Evolutionary conservation across 1,140 invertebrate species (phyloP), one percentile per base, ranked within the genome.

Genomic region (Drosophila pruinosa): DNA sequence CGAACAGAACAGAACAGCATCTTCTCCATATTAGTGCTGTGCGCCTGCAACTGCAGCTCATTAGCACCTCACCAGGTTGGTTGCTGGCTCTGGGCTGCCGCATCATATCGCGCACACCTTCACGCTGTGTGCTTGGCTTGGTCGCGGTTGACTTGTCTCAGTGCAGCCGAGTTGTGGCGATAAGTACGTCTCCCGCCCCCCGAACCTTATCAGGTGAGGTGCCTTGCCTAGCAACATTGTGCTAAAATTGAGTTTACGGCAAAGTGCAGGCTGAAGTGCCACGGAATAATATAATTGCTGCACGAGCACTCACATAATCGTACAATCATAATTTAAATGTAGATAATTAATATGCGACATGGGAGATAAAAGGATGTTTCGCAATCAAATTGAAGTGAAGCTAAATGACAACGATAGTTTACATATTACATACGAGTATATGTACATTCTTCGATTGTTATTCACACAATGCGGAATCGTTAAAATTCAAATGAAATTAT

Each of bases 71-170:
- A 61, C 43, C 21, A 22, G 43, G 43, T 41, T 80, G 31, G 57
- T 56, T 26, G 28, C 61, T 4, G 4, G 4, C 34, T 4, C 3
- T n/a, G n/a, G 19, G n/a, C 4, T 12, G 17, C 6, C 36, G 36
- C 8, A 24, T 1, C 57, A n/a, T 22, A 72, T 28, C 50, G 31
- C 36, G 19, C 21, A 57, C 56, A 36, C 56, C 39, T 41, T 53
- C 41, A 73, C 48, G 53, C 72, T 41, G 41, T 48, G 67, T 58
- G 64, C 73, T 58, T 86, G 75, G 65, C 65, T 75, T 56, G 47
- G 79, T 72, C 58, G 75, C 71, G 72, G 79, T 65, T 85, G 80
- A 86, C 80, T 86, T 85, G 75, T 24, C 64, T 68, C 26, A 62
- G 56, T 39, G 47, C 19, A 28, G 50, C 7, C 62, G 2, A 4